phyloP scores from a whole-genome alignment of 2,888 invertebrate species.

The Molorchus minor region DNA sequence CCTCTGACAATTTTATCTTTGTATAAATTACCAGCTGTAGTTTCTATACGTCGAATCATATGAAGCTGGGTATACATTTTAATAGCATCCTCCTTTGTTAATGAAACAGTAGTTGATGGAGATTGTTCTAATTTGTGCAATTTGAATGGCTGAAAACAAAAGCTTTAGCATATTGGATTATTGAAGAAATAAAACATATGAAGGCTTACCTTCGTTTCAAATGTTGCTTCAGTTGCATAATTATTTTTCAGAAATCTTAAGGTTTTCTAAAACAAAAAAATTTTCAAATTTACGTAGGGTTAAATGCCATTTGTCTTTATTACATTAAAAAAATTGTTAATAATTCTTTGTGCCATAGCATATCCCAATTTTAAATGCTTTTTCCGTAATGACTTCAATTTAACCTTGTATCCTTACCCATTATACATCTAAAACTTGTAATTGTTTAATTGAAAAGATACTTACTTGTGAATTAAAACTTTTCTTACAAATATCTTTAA shows the following conservation, averaged over 20 bases:
- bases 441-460: constrained; percentile 50
- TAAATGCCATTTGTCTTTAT: constrained; percentile 28
- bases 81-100: constrained; percentile 87
- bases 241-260: constrained; percentile 55
- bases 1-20: constrained; percentile 97
- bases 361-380: constrained; percentile 25
- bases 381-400: constrained; percentile 45
- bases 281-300: constrained; percentile 3
- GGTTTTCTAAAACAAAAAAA: constrained; percentile 55
- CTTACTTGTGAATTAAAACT: constrained; percentile 62
- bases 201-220: constrained; percentile 67
- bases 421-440: constrained; percentile 24
- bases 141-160: constrained; percentile 77
- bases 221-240: constrained; percentile 70
- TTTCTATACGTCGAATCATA: constrained; percentile 91
- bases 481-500: constrained; percentile 59
- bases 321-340: constrained; percentile 46
- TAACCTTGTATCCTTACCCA: constrained; percentile 46
- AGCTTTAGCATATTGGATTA: constrained; percentile 6
- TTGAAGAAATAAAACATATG: not conserved
- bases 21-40: constrained; percentile 93
- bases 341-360: constrained; percentile 46
- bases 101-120: constrained; percentile 76
- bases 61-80: constrained; percentile 82
- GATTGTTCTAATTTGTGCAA: constrained; percentile 90